Base-by-base conservation (phyloP, 2,797 vertebrate species). In the Trachops cirrhosus region DNA sequence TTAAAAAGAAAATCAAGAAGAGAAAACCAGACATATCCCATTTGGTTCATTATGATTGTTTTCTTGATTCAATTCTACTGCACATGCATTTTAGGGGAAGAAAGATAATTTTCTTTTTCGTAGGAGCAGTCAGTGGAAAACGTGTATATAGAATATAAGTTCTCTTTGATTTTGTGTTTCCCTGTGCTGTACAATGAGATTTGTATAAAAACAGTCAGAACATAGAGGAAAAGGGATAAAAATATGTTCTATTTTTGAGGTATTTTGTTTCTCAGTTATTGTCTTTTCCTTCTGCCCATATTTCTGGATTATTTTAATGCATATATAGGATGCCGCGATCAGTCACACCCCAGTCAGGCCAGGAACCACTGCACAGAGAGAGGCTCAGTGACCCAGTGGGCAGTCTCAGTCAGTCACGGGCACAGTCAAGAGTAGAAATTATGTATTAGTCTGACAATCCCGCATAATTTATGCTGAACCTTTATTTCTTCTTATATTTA, bases 101-200 rank as follows among this genome's bases (percentile, higher is more conserved):
- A 85, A 91, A 77, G 15, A 88, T 14, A 59, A 70, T 70, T 90
- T 79, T 95, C 34, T 67, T 77, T 34, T 93, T 48, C 83, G 16
- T 21, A 91, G n/a, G 14, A 46, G 10, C 15, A 78, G 9, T 39
- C 39, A 54, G 18, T 74, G n/a, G n/a, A n/a, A 92, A 29, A n/a
- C 3, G 2, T 32, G 11, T 59, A 54, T 37, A 48, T 6, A 52
- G 64, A 82, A 46, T 16, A 79, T 46, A 52, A 73, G 77, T 94
- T 89, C 0, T 59, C 7, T 54, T 95, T 73, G 11, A 41, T 48
- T 62, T 92, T 73, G 62, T 85, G 34, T 83, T 86, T 89, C 46
- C 37, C 24, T 29, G 9, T 10, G 34, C 8, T 67, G 2, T 50
- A 15, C 50, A 48, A 18, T 46, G 67, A 70, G 39, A 90, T 44